Evolutionary conservation across 2,113 vertebrate species (phyloP).

Genomic region (Peromyscus polionotus): DNA sequence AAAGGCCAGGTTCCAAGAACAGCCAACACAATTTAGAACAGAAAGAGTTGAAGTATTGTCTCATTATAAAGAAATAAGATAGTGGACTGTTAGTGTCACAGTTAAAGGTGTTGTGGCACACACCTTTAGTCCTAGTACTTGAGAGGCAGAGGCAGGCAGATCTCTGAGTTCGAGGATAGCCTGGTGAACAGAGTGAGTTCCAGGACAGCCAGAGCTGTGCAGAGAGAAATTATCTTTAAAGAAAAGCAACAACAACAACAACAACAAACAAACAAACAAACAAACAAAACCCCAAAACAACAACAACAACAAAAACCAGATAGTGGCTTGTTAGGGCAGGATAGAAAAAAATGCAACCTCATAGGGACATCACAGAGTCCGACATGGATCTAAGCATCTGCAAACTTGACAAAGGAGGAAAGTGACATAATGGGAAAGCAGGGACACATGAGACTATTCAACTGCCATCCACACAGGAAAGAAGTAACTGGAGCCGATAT

Average conservation of each 20-base stretch:
- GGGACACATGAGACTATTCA: not conserved
- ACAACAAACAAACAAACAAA: no score
- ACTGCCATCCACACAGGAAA: not conserved
- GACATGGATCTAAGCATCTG: not conserved
- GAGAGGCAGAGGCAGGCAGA: not conserved
- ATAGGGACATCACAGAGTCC: not conserved
- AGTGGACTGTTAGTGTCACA: not conserved
- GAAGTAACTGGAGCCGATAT: not conserved
- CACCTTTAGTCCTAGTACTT: not conserved
- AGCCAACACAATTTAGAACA: not conserved
- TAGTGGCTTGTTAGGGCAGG: not conserved
- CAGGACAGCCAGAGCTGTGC: not conserved
- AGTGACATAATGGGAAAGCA: not conserved
- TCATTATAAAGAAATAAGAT: not conserved
- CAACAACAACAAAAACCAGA: not conserved
- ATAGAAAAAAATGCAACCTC: not conserved
- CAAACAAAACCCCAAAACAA: not conserved
- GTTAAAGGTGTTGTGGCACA: not conserved
- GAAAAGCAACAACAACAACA: not conserved
- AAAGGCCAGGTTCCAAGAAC: constrained; percentile 11
- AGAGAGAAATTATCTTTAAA: not conserved
- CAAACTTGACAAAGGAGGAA: not conserved
- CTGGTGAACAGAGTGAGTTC: not conserved
- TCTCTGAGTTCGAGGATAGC: not conserved
- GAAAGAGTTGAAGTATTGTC: not conserved